These are phyloP conservation scores for Callosobruchus maculatus DNA, from an alignment of 2,888 invertebrate genomes.

Conservation along the genomic window DNA sequence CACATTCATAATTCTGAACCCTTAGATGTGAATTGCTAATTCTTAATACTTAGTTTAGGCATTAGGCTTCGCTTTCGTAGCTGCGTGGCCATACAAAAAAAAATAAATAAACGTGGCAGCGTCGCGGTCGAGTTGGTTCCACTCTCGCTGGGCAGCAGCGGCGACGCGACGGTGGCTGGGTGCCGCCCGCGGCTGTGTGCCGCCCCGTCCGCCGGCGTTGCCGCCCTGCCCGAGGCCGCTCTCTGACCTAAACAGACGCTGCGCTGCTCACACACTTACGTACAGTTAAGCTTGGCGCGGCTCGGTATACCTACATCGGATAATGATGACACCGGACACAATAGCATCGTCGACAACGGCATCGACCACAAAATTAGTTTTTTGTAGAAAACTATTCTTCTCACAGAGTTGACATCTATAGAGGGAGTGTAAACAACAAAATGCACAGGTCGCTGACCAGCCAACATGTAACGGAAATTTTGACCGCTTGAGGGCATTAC, in stretches of 20 bases:
- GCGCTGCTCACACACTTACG: not conserved
- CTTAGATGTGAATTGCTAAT: too few relatives aligned
- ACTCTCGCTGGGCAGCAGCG: not conserved
- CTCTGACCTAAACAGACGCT: not conserved
- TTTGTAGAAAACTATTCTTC: too few relatives aligned
- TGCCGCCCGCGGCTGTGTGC: not conserved
- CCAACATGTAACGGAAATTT: too few relatives aligned
- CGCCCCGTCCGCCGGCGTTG: not conserved
- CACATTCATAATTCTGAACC: too few relatives aligned
- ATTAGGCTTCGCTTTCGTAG: too few relatives aligned
- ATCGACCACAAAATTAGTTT: too few relatives aligned
- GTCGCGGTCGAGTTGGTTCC: not conserved
- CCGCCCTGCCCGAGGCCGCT: not conserved
- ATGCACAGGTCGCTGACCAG: too few relatives aligned
- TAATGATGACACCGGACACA: not conserved
- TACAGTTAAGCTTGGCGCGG: not conserved
- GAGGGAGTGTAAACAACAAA: too few relatives aligned
- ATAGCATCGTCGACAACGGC: not conserved
- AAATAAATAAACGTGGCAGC: not conserved
- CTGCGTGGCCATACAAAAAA: too few relatives aligned
- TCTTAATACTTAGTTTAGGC: too few relatives aligned
- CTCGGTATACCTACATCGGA: not conserved
- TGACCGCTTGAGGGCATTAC: too few relatives aligned
- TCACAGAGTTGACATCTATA: too few relatives aligned
- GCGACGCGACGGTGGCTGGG: not conserved